Base-by-base conservation (phyloP, 2,113 vertebrate species). In the Clarias macrocephalus region DNA sequence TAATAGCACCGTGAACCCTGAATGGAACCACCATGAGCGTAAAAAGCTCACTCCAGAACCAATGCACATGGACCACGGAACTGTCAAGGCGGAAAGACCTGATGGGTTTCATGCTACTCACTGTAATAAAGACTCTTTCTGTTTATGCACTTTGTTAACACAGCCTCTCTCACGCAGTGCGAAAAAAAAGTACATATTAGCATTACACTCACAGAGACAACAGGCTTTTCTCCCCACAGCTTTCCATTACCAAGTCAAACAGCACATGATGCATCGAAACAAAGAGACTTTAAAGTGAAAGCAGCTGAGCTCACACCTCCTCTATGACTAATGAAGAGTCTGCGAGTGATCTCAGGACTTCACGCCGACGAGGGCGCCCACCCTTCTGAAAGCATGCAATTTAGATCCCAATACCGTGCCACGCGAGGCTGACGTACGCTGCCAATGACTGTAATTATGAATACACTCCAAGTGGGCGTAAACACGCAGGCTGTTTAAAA, bases 391-490 rank as follows among this genome's bases (percentile, higher is more conserved):
- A 94, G 92, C 90, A 62, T 94, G 92, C 93, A 94, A 95, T 95
- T 48, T 96, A 95, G 90, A 91, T 88, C 33, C 91, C 88, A 90
- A 93, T 92, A 90, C 90, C 4, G 82, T 83, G n/a, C 85, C 87
- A 88, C 81, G 85, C 89, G 88, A 84, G 91, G 84, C 92, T 91
- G 93, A 94, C 92, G 93, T 90, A 88, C 89, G 82, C 83, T 81
- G 66, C 88, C 93, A 94, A 95, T 95, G 90, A 95, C 93, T 95
- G 93, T 94, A 94, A 95, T 96, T 94, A 94, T 87, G 87, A 91
- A 90, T 82, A 90, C 88, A 89, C 89, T 89, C 91, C 88, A 87
- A 89, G 92, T 93, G 91, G 89, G 92, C 90, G 90, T 68, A 93
- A 92, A 91, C 91, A 90, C 93, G 88, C 86, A 90, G 88, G 86